Conservation (phyloP, 1,140 invertebrate species). For the Hylyphantes graminicola region DNA sequence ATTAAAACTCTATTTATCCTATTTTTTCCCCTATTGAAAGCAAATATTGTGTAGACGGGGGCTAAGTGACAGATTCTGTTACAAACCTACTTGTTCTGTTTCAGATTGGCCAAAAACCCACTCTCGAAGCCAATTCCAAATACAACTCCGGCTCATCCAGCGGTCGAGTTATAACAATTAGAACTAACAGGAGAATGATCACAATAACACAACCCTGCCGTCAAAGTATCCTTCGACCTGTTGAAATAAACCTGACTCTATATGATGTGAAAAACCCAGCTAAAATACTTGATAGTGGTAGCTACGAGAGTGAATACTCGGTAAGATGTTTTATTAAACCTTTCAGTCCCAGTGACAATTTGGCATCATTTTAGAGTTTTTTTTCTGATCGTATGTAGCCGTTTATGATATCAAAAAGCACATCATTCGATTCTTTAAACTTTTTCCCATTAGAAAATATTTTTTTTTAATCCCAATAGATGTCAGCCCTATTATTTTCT, state of each 20-base stretch:
- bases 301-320: conserved; percentile 56
- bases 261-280: conserved; percentile 16
- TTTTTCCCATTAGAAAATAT: no score
- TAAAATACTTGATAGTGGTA: conserved; percentile 39
- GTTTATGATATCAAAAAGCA: no score
- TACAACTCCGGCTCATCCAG: conserved; percentile 39
- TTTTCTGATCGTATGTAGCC: no score
- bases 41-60: background rate
- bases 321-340: conserved; percentile 30
- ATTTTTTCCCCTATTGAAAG: background rate
- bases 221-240: conserved; percentile 58
- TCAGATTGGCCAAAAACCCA: conserved; percentile 51
- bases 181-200: conserved; percentile 62
- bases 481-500: no score
- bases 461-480: no score
- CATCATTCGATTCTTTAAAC: no score
- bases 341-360: no score
- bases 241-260: conserved; percentile 41
- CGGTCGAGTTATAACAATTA: conserved; percentile 61
- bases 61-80: background rate
- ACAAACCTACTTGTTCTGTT: background rate
- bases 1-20: background rate
- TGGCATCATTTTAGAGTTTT: no score
- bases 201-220: conserved; percentile 60
- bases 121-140: conserved; percentile 26